Conservation (phyloP, 2,797 vertebrate species). For the Squalus acanthias region DNA sequence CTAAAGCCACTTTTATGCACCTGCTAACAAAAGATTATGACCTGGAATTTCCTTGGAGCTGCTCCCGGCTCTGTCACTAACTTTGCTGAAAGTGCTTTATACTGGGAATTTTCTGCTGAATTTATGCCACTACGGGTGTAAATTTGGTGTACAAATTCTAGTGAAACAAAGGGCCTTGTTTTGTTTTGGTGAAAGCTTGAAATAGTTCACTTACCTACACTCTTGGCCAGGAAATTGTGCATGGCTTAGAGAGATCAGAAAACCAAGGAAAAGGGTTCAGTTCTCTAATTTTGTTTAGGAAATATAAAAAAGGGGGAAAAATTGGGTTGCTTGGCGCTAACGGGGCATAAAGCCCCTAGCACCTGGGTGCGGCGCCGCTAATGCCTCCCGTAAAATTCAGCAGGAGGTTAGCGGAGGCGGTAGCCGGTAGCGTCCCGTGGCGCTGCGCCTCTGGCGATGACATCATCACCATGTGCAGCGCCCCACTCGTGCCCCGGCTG, state of each 20-base stretch:
- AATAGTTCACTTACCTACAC: neutral
- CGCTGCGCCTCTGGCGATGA: too few relatives aligned
- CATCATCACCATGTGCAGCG: too few relatives aligned
- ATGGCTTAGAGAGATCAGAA: neutral
- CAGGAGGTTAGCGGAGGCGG: too few relatives aligned
- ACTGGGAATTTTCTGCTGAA: neutral
- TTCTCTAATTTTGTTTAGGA: neutral
- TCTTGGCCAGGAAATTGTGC: neutral
- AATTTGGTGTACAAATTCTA: neutral
- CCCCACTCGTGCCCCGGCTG: too few relatives aligned
- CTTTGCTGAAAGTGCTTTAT: neutral
- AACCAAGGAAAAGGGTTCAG: neutral
- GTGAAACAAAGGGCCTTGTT: neutral
- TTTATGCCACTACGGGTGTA: neutral
- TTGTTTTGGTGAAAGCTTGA: neutral
- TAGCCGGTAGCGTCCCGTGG: too few relatives aligned
- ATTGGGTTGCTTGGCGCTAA: too few relatives aligned
- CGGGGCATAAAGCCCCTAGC: too few relatives aligned
- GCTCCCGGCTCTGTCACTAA: neutral
- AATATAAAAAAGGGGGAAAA: neutral
- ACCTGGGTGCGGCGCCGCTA: too few relatives aligned
- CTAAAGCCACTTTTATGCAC: neutral
- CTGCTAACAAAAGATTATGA: neutral
- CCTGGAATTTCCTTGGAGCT: too few relatives aligned
- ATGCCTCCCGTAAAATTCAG: too few relatives aligned